Base-by-base conservation (phyloP, 2,797 vertebrate genomes). In the Percopsis omiscomaycus region DNA sequence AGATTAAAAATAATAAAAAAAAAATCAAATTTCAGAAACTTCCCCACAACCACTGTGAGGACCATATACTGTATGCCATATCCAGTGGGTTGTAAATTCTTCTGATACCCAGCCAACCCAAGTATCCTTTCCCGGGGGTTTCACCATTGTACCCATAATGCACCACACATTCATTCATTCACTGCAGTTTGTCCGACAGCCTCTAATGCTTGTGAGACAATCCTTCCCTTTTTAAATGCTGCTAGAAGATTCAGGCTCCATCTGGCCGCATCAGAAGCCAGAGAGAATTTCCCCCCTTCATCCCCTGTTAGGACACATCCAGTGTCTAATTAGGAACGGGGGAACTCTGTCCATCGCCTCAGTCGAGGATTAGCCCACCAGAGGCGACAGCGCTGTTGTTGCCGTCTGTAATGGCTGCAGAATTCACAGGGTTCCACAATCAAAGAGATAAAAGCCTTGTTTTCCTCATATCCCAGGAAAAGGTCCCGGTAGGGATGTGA, bases 301-400 rank as follows among this genome's bases (percentile, higher is more conserved):
- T 5, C 53, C 47, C 53, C 47, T 15, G 37, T 28, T 3, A 28
- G 16, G 16, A 10, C 64, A 71, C 51, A 59, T 22, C 9, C n/a
- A 66, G 62, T 63, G 64, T 55, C 68, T 88, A 86, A 87, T 85
- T 82, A 77, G 82, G 44, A 69, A 74, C 63, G 66, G 70, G 64
- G 79, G 60, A 84, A 68, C 55, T 64, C 57, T 64, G 72, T 67
- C 72, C 57, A 65, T 29, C 55, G 75, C 50, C 68, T 75, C 74
- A 58, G 77, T 6, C 2, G 78, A 76, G 77, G 71, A 78, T 79
- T 59, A 73, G 47, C 61, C 78, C 69, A 66, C 76, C 72, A 32
- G 57, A 59, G 72, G 73, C 76, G 57, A 72, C 16, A 28, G 16
- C 70, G 75, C 63, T 75, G 81, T 85, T 73, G 78, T 82, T 78